Conservation (phyloP, 2,888 invertebrate species). For the Auanema freiburgensis region DNA sequence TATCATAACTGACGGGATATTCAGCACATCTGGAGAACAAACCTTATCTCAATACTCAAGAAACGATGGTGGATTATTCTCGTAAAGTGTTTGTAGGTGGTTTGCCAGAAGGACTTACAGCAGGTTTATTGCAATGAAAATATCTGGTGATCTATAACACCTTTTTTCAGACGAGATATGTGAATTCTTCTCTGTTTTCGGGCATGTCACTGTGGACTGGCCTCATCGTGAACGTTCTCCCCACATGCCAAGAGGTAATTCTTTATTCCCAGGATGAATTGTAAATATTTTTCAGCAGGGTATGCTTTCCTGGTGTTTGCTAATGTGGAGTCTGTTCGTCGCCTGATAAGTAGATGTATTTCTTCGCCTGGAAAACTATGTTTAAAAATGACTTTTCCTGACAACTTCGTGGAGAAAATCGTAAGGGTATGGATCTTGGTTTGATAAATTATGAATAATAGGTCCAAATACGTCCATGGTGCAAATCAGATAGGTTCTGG, state of each 20-base stretch:
- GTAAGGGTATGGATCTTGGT: too few relatives aligned
- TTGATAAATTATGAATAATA: too few relatives aligned
- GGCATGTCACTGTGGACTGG: neutral
- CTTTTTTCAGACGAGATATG: neutral
- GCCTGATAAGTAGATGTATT: neutral
- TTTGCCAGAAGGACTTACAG: neutral
- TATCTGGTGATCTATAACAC: neutral
- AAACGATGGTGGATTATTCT: neutral
- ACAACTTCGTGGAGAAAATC: too few relatives aligned
- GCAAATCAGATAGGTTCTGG: neutral
- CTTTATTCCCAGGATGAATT: neutral
- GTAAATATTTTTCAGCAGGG: constrained; percentile 1
- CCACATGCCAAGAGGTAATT: neutral
- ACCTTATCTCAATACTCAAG: neutral
- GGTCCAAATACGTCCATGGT: constrained; percentile 1
- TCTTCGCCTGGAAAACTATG: too few relatives aligned
- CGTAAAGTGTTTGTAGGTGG: neutral
- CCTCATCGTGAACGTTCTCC: neutral
- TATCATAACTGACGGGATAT: neutral
- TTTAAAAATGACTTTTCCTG: too few relatives aligned
- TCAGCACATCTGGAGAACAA: neutral
- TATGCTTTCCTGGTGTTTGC: neutral
- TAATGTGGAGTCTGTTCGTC: neutral
- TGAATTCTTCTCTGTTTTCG: neutral
- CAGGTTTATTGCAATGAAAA: neutral